These are phyloP conservation scores for Aegypius monachus DNA, from an alignment of 2,113 vertebrate species.

Conservation along the genomic window DNA sequence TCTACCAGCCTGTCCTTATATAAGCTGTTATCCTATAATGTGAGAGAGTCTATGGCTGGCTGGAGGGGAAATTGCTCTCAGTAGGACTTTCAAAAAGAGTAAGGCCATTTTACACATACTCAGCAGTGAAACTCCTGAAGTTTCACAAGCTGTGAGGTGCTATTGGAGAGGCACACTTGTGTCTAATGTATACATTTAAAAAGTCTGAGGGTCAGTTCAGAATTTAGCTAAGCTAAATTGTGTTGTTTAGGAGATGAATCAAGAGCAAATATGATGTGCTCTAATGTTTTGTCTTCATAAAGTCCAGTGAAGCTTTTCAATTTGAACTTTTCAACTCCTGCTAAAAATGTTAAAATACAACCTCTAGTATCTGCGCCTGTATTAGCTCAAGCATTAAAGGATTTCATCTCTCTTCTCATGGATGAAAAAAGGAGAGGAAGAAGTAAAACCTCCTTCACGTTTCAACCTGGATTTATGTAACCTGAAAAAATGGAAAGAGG, in stretches of 20 bases:
- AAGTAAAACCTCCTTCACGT: neutral
- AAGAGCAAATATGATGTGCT: neutral
- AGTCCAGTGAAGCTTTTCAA: slow-evolving; percentile 34
- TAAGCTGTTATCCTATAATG: neutral
- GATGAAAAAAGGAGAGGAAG: neutral
- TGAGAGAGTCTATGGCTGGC: neutral
- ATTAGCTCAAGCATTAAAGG: neutral
- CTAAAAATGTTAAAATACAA: neutral
- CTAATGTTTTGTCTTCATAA: slow-evolving; percentile 12
- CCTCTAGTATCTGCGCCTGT: neutral
- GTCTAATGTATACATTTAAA: neutral
- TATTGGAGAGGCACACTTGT: neutral
- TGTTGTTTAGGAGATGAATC: neutral
- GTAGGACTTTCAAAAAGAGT: neutral
- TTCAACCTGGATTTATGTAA: neutral
- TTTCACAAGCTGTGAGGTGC: neutral
- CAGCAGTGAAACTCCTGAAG: neutral
- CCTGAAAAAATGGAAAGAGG: neutral
- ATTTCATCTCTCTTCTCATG: neutral
- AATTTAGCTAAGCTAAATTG: neutral
- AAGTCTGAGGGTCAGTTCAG: neutral
- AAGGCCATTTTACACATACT: neutral
- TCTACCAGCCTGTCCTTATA: neutral
- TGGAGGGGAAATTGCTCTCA: neutral
- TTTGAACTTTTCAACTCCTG: slow-evolving; percentile 34